Base-by-base conservation (phyloP, 2,797 vertebrate species). In the Gallirallus australis region DNA sequence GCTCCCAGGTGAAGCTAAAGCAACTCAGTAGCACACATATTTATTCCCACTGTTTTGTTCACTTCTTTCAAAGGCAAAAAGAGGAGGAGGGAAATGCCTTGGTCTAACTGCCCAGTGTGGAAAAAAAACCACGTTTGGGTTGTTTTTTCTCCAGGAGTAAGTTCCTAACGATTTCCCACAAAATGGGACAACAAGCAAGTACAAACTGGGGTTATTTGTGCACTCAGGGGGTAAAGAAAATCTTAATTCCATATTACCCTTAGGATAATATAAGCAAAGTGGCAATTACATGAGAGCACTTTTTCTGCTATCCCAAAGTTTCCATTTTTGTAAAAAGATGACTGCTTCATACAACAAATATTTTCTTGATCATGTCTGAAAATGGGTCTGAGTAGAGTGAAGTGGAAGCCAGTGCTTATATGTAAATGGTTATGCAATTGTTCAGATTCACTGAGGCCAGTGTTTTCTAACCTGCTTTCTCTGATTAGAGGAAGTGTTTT, bases 381-480 rank as follows among this genome's bases (percentile, higher is more conserved):
- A 91, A 59, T n/a, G 59, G 45, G 17, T 28, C 65, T 60, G 56
- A 83, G 45, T 42, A 56, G 45, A 59, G 27, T 18, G 30, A 91
- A 79, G 48, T 42, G 33, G 23, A 39, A 80, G 35, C 31, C 61
- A 81, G 35, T 4, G 6, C 71, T 82, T 39, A 28, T 5, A 20
- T 23, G 52, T 20, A 82, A 73, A 82, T 33, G 59, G 65, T 47
- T 42, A 39, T 69, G 47, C 35, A 52, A 70, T 52, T 33, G 24
- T 8, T 21, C 39, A 72, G 81, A 66, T 5, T 11, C n/a, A 52
- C 25, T 25, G 47, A 90, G 72, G 76, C 83, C 82, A 61, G 7
- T 30, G 52, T 21, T 89, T 81, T 30, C 78, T 70, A 95, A 90
- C 54, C 91, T 81, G n/a, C 33, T 79, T 73, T 57, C 45, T 91